Conservation (phyloP, 1,140 invertebrate species). For the Penaeus indicus region DNA sequence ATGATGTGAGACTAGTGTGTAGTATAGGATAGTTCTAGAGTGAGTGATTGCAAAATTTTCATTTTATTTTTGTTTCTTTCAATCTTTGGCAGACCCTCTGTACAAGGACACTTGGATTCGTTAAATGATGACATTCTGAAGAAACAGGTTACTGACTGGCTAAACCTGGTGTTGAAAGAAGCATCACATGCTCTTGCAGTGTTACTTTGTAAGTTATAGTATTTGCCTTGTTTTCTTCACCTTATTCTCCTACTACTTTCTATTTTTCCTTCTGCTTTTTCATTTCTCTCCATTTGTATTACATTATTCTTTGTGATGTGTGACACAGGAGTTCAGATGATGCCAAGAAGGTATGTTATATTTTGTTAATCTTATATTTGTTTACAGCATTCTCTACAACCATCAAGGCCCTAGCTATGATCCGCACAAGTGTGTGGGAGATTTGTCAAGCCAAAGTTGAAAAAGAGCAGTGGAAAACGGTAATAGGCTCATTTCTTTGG, state of each 20-base stretch:
- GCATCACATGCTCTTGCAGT: constrained; percentile 32
- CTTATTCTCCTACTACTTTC: too few species aligned
- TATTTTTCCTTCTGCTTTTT: too few species aligned
- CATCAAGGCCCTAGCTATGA: constrained; percentile 52
- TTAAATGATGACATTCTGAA: constrained; percentile 38
- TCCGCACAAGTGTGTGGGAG: constrained; percentile 53
- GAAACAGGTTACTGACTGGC: constrained; percentile 29
- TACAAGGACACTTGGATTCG: constrained; percentile 29
- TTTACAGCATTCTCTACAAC: constrained; percentile 54
- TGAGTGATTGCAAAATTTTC: neutral
- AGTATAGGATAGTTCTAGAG: neutral
- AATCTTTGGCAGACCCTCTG: constrained; percentile 28
- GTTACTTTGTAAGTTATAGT: constrained; percentile 39
- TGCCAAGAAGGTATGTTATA: neutral
- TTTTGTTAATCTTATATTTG: neutral
- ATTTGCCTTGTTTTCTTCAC: neutral
- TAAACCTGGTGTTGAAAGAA: constrained; percentile 36
- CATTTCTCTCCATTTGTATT: too few species aligned
- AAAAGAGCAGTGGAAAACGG: constrained; percentile 28
- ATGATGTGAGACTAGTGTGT: neutral
- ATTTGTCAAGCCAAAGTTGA: constrained; percentile 40
- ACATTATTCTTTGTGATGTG: too few species aligned
- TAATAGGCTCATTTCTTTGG: neutral
- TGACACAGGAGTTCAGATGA: neutral
- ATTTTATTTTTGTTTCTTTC: neutral